A percentile compares a stretch with the other conserved stretches of the same genome.
Evolutionary conservation across 2,113 vertebrate genomes (phyloP).

Genomic region (Microcebus tavaratra): DNA sequence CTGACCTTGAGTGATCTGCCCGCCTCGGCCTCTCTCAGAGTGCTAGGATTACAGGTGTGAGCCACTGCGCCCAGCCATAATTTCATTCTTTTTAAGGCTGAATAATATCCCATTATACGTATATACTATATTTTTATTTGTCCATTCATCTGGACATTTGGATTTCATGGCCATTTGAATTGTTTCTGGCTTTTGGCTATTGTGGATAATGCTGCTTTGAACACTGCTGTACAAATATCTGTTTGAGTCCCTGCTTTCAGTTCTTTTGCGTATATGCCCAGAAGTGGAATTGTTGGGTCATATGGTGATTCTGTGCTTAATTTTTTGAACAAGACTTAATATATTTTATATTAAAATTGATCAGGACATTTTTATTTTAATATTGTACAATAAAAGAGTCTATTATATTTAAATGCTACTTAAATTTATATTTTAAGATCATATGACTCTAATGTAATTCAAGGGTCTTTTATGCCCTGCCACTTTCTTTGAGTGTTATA

Average conservation of each 20-base stretch:
- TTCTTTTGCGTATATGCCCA: background rate
- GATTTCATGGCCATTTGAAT: constrained; percentile 1
- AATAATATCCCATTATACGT: constrained; percentile 15
- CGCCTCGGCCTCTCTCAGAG: too few relatives aligned
- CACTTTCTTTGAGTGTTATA: constrained; percentile 25
- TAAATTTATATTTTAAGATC: constrained; percentile 54
- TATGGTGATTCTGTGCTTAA: constrained; percentile 49
- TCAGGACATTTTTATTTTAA: constrained; percentile 17
- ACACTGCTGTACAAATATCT: background rate
- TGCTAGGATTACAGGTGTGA: too few relatives aligned
- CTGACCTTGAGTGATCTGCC: too few relatives aligned
- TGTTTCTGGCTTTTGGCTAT: constrained; percentile 30
- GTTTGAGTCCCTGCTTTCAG: constrained; percentile 32
- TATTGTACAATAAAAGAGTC: background rate
- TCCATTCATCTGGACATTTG: constrained; percentile 20
- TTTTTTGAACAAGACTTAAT: constrained; percentile 28
- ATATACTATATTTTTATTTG: background rate
- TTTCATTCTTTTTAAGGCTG: constrained; percentile 35
- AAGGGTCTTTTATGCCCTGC: background rate
- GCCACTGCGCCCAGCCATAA: background rate
- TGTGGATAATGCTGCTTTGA: constrained; percentile 5
- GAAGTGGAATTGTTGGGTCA: background rate
- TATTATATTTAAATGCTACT: constrained; percentile 27
- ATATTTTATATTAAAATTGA: constrained; percentile 45
- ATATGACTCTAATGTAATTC: constrained; percentile 24